These are phyloP conservation scores for Sapayoa aenigma DNA, from an alignment of 2,113 vertebrate species.

Conservation along the genomic window DNA sequence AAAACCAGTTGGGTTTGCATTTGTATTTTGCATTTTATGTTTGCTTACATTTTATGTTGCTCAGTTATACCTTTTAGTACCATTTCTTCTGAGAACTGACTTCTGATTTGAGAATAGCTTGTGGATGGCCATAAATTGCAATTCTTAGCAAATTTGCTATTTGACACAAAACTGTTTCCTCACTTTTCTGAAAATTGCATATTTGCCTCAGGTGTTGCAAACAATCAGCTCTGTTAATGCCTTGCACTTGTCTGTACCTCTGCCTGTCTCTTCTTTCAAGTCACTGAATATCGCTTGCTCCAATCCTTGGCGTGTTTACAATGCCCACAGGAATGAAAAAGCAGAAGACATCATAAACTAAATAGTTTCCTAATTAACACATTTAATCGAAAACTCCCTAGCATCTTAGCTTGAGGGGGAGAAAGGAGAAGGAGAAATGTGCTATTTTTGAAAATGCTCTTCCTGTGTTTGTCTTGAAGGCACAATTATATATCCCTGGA, in stretches of 20 bases:
- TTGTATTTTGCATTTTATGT: not conserved
- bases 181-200: not conserved
- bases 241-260: not conserved
- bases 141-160: not conserved
- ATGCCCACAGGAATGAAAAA: not conserved
- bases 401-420: not conserved
- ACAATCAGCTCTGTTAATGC: not conserved
- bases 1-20: not conserved
- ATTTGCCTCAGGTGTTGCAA: not conserved
- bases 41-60: not conserved
- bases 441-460: not conserved
- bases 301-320: not conserved
- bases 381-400: not conserved
- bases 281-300: not conserved
- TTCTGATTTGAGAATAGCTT: not conserved
- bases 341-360: not conserved
- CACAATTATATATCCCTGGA: not conserved
- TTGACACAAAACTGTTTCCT: not conserved
- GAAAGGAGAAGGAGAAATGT: not conserved
- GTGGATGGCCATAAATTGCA: not conserved
- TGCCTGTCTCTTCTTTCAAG: not conserved
- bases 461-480: not conserved
- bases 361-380: conserved; percentile 23
- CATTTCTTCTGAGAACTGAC: not conserved
- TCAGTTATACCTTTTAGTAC: not conserved